A percentile compares a stretch with the other conserved stretches of the same genome.
These are phyloP conservation scores for Scomberomorus guttatus DNA, from an alignment of 2,797 vertebrate species.

Conservation along the genomic window DNA sequence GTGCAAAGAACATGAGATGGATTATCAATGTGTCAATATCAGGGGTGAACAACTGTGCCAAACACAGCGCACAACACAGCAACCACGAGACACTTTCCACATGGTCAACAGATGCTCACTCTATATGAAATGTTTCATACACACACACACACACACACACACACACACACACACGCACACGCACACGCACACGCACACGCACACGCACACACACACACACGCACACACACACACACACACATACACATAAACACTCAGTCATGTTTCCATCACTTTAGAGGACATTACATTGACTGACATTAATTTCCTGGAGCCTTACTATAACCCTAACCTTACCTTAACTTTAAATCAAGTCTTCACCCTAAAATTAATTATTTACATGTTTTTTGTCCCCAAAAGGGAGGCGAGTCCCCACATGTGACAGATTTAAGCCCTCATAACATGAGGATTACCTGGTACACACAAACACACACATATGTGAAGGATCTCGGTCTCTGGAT, in stretches of 20 bases:
- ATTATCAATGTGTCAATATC: slow-evolving; percentile 62
- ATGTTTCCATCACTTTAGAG: no score
- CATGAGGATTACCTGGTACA: not conserved
- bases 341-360: no score
- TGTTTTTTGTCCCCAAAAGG: no score
- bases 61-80: slow-evolving; percentile 5
- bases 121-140: not conserved
- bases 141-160: not conserved
- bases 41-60: slow-evolving; percentile 24
- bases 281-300: no score
- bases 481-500: no score
- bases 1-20: slow-evolving; percentile 41
- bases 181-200: not conserved
- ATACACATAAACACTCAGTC: no score
- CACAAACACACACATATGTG: not conserved
- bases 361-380: no score
- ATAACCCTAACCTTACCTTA: no score
- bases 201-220: not conserved
- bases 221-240: no score
- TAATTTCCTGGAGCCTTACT: no score
- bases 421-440: no score
- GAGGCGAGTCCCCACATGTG: no score
- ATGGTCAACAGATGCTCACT: slow-evolving; percentile 16
- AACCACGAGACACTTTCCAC: slow-evolving; percentile 32
- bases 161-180: not conserved